These are phyloP conservation scores for Sciurus carolinensis DNA, from an alignment of 2,797 vertebrate genomes.

Conservation along the genomic window DNA sequence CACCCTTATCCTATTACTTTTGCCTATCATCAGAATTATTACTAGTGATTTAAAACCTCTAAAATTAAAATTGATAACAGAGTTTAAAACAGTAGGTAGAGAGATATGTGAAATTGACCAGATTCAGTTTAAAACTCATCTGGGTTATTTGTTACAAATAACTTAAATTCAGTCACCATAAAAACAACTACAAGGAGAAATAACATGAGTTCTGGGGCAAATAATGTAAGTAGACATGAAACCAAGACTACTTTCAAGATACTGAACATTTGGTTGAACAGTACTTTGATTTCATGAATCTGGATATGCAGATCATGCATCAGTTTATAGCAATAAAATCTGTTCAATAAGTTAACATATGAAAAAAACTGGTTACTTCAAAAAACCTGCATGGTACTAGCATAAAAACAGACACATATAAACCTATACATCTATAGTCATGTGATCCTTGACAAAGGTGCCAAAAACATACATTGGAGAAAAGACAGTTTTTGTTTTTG, in stretches of 20 bases:
- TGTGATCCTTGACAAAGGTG: no score
- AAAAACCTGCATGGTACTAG: no score
- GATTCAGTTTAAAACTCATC: constrained; percentile 43
- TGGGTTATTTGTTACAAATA: constrained; percentile 58
- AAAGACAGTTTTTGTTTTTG: no score
- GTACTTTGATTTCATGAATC: constrained; percentile 44
- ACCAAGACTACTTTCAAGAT: constrained; percentile 46
- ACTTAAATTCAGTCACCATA: constrained; percentile 43
- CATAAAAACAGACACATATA: no score
- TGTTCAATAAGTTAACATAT: constrained; percentile 51
- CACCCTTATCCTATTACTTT: neutral
- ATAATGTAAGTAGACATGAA: constrained; percentile 59
- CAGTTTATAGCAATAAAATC: constrained; percentile 1
- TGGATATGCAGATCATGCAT: constrained; percentile 56
- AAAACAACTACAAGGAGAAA: constrained; percentile 60
- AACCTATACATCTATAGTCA: no score
- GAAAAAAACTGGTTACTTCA: no score
- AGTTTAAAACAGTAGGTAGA: neutral
- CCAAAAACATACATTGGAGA: no score
- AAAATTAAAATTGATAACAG: neutral
- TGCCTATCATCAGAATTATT: neutral
- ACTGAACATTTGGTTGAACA: neutral
- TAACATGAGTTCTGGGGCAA: constrained; percentile 11
- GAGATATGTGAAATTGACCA: neutral
- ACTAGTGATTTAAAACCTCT: neutral